Percentiles rank a stretch among this genome's conserved stretches.
These are phyloP conservation scores for Polypedilum pembai DNA, from an alignment of 1,140 invertebrate species.

Conservation along the genomic window DNA sequence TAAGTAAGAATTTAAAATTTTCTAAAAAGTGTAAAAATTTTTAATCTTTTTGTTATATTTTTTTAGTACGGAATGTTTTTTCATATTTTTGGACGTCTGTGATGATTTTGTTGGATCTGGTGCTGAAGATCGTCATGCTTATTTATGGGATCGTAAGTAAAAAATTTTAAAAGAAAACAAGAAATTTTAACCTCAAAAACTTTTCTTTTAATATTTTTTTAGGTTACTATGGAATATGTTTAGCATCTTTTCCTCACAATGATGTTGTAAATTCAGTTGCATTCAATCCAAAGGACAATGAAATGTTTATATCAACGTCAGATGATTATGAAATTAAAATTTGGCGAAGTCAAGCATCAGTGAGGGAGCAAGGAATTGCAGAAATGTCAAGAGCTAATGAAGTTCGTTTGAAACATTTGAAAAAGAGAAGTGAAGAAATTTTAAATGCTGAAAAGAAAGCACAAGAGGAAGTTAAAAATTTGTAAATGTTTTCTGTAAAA, in stretches of 20 bases:
- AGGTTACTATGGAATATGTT: slow-evolving; percentile 66
- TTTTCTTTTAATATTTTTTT: background rate
- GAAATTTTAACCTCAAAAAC: background rate
- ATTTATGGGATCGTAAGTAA: slow-evolving; percentile 66
- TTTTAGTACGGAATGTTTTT: slow-evolving; percentile 69
- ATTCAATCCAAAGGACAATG: slow-evolving; percentile 73
- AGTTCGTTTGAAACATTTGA: background rate
- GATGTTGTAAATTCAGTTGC: slow-evolving; percentile 85
- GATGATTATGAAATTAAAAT: slow-evolving; percentile 70
- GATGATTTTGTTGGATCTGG: slow-evolving; percentile 79
- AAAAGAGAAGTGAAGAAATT: background rate
- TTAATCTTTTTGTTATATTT: no score
- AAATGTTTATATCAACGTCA: slow-evolving; percentile 80
- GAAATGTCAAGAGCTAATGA: slow-evolving; percentile 31
- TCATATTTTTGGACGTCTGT: slow-evolving; percentile 81
- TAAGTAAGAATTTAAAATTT: slow-evolving; percentile 42
- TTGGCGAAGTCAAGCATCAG: slow-evolving; percentile 33
- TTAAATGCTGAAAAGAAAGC: no score
- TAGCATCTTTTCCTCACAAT: slow-evolving; percentile 67
- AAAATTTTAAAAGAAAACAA: background rate
- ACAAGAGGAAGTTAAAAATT: no score
- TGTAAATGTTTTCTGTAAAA: no score
- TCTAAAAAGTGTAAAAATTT: no score
- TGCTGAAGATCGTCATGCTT: slow-evolving; percentile 77
- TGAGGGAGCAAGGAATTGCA: slow-evolving; percentile 32